Base-by-base conservation (phyloP, 2,113 vertebrate species). In the Campylomormyrus tamandua region DNA sequence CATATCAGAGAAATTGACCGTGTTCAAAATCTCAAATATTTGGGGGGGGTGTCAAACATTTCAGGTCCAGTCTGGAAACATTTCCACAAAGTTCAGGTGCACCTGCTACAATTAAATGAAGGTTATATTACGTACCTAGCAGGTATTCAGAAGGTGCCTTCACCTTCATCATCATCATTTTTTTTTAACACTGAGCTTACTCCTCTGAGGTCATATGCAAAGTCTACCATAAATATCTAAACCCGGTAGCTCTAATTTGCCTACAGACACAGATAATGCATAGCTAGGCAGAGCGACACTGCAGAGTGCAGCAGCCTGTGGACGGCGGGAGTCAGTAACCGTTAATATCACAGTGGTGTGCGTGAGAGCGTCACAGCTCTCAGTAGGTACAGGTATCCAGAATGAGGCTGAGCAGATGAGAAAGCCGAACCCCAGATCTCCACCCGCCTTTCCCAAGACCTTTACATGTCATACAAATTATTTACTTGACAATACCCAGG, bases 1-100 rank as follows among this genome's bases (percentile, higher is more conserved):
- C 42, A 87, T 90, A 93, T 74, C 90, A 89, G 95, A n/a, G 48
- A 92, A 93, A 92, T 89, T 87, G 90, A 92, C 90, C 87, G 92
- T 93, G 91, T 88, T 91, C 88, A 88, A 88, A 80, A 35, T 53
- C 31, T 49, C 74, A 88, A 62, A 62, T n/a, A 35, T 56, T 83
- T 35, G 42, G 13, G n/a, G 62, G 9, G 8, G 24, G 24, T 35
- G 39, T 35, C 10, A n/a, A 46, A 46, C 7, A 24, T 90, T 80
- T 42, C 31, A 89, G 80, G 80, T 84, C 85, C 35, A 77, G 27
- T 46, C 31, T 27, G 31, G 19, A 52, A 53, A 62, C 19, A 77
- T 56, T 87, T 52, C 19, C 27, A 46, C 45, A 85, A 35, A 83
- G 53, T 58, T 87, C 7, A 8, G 27, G 27, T 52, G 39, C 31